Conservation (phyloP, 2,113 vertebrate species). For the Parus major region DNA sequence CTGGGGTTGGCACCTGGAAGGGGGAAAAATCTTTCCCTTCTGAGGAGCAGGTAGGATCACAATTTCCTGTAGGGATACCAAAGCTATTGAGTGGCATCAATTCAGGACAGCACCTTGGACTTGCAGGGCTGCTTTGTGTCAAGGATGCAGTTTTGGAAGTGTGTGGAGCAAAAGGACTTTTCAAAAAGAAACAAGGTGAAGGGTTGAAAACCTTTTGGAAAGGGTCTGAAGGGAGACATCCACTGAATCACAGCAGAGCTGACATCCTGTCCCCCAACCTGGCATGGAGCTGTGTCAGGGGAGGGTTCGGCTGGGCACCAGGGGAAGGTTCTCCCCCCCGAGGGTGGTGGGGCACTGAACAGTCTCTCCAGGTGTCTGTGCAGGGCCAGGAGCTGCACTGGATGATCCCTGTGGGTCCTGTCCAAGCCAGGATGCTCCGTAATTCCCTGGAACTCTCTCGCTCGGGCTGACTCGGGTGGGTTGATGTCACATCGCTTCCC, state of each 20-base stretch:
- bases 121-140: fast-evolving
- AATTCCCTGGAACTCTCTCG: fast-evolving
- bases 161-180: fast-evolving
- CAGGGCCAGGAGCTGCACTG: background rate
- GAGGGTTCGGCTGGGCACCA: fast-evolving
- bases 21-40: background rate
- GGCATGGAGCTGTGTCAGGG: background rate
- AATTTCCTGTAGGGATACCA: background rate
- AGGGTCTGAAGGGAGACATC: background rate
- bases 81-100: fast-evolving
- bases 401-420: background rate
- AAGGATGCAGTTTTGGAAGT: fast-evolving
- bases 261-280: no score
- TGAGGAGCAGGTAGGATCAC: background rate
- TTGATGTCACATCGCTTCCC: fast-evolving
- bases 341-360: background rate
- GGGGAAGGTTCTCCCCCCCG: background rate
- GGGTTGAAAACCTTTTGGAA: background rate
- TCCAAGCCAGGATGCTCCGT: background rate
- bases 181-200: fast-evolving
- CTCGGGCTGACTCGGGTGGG: fast-evolving
- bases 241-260: fast-evolving
- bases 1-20: background rate
- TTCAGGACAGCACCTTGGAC: fast-evolving
- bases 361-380: background rate